Evolutionary conservation across 1,140 invertebrate species (phyloP), one percentile per base, ranked within the genome.

Genomic region (Formica exsecta): DNA sequence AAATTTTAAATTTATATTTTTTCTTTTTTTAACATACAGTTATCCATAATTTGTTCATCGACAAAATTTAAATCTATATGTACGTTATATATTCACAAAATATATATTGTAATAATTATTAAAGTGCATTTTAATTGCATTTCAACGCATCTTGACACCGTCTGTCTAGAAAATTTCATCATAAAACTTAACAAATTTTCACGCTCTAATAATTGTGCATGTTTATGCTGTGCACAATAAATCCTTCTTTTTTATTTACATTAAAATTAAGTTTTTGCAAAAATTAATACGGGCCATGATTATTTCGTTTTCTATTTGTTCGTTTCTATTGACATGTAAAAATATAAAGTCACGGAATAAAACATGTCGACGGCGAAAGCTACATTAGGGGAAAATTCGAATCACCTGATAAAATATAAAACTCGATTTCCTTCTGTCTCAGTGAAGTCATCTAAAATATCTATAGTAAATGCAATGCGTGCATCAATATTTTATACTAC

Each of bases 401-500:
- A 89, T 89, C 68, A 68, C 70, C 62, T 85, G 62, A 65, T 90
- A 25, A 54, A 90, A 87, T 90, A 90, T 90, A 89, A 85, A 90
- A 90, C 44, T 59, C 44, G 48, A 76, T 79, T 76, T 57, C 62
- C 57, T 75, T 75, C 74, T 81, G 76, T 71, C 81, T 87, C 32
- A 59, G 44, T 64, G 61, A 68, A 76, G 65, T 80, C 88, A 77
- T 83, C 68, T 90, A 71, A 90, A 85, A 85, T 85, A 90, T 87
- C 89, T 73, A 87, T 75, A 81, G 44, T 85, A 62, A 87, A 90
- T 79, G 51, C 68, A 84, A 85, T 59, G 71, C 57, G 64, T 48
- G 51, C 75, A 70, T 90, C 86, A 90, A 90, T 90, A 90, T 90
- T 90, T 90, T 86, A 88, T 89, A 90, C 90, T 73, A 81, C 88